Percentiles rank a stretch among this genome's conserved stretches.
These are phyloP conservation scores for Artibeus lituratus DNA, from an alignment of 2,797 vertebrate genomes.

Conservation along the genomic window DNA sequence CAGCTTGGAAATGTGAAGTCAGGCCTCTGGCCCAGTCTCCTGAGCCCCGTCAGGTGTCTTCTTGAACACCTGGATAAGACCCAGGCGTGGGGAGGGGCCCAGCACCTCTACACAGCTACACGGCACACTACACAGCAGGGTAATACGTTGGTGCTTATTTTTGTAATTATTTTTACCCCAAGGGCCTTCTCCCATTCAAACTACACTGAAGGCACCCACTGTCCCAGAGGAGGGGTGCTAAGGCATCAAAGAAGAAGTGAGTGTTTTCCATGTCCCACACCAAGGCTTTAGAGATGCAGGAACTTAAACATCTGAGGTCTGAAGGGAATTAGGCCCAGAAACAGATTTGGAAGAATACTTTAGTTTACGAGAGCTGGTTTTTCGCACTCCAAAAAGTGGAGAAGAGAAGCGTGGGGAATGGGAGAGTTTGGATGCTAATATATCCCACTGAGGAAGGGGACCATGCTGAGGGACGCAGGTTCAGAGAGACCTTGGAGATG, in stretches of 20 bases:
- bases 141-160: neutral
- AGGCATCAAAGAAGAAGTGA: neutral
- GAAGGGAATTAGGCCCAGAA: neutral
- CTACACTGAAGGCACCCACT: neutral
- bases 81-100: neutral
- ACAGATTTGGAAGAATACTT: neutral
- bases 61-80: neutral
- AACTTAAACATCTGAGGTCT: neutral
- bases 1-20: neutral
- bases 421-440: neutral
- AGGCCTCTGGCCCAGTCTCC: neutral
- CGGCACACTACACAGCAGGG: neutral
- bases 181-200: neutral
- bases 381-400: neutral
- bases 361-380: neutral
- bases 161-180: neutral
- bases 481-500: neutral
- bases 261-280: neutral
- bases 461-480: neutral
- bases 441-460: neutral
- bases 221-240: neutral
- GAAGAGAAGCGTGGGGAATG: neutral
- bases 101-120: no score
- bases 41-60: neutral
- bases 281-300: neutral